Conservation (phyloP, 2,888 invertebrate species). For the Polyploca ridens region DNA sequence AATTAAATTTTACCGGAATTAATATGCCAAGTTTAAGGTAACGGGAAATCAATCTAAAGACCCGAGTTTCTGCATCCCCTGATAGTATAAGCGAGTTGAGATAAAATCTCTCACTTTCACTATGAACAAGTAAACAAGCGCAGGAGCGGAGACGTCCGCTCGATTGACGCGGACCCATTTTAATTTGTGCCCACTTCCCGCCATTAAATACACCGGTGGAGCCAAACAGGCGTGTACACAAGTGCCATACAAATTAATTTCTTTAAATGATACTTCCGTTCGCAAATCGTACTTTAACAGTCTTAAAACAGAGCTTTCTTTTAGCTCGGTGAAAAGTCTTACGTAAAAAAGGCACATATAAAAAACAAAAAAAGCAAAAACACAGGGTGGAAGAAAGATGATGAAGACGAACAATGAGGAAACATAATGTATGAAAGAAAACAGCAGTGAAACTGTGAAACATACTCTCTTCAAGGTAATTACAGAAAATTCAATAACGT, state of each 20-base stretch:
- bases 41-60: not conserved
- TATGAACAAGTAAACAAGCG: slow-evolving; percentile 47
- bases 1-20: not conserved
- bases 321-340: no score
- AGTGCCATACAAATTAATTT: slow-evolving; percentile 27
- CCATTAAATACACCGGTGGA: slow-evolving; percentile 64
- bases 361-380: no score
- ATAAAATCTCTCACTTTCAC: slow-evolving; percentile 68
- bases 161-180: slow-evolving; percentile 69
- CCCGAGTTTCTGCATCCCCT: not conserved
- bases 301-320: no score
- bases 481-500: no score
- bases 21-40: not conserved
- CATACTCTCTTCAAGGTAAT: no score
- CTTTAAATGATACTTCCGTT: not conserved
- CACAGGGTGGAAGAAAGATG: no score
- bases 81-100: slow-evolving; percentile 19
- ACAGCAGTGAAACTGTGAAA: no score
- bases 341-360: no score
- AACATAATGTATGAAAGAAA: no score
- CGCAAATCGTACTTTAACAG: no score
- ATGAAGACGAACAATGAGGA: no score
- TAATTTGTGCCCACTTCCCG: slow-evolving; percentile 76
- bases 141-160: slow-evolving; percentile 63
- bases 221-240: slow-evolving; percentile 37